Evolutionary conservation across 1,140 invertebrate species (phyloP).

Genomic region (Anthonomus grandis): DNA sequence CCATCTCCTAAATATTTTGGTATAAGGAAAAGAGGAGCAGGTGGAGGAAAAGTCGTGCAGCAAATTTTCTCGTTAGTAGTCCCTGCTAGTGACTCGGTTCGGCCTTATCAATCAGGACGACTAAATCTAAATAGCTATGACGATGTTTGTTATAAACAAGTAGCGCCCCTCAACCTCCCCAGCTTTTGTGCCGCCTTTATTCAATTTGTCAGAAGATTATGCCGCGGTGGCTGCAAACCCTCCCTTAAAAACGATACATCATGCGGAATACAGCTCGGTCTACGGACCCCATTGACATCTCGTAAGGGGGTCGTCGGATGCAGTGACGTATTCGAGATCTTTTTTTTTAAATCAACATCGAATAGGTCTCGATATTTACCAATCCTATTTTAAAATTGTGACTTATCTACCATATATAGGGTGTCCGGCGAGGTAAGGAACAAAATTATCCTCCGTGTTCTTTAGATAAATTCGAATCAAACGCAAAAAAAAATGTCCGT

Average conservation of each 20-base stretch:
- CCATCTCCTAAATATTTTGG: background rate
- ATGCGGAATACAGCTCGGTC: constrained; percentile 37
- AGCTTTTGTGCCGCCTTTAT: constrained; percentile 45
- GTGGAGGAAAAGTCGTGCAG: constrained; percentile 19
- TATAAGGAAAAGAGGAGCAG: constrained; percentile 4
- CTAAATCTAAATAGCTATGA: constrained; percentile 43
- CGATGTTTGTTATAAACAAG: constrained; percentile 49
- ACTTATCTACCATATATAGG: too few species aligned
- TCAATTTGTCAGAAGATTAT: constrained; percentile 52
- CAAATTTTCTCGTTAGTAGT: constrained; percentile 12
- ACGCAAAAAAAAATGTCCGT: too few species aligned
- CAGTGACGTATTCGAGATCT: constrained; percentile 14
- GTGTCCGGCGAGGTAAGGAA: too few species aligned
- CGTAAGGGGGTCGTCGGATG: constrained; percentile 8
- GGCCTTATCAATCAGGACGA: constrained; percentile 29
- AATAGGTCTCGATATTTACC: too few species aligned
- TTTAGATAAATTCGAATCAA: too few species aligned
- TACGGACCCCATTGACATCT: constrained; percentile 28
- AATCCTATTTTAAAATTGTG: too few species aligned
- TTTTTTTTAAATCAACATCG: too few species aligned
- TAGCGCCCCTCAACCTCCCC: constrained; percentile 38
- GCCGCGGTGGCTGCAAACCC: constrained; percentile 47
- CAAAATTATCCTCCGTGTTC: too few species aligned
- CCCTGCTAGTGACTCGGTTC: too few species aligned
- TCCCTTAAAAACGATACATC: constrained; percentile 47